Evolutionary conservation across 2,113 vertebrate species (phyloP), one percentile per base, ranked within the genome.

Genomic region (Crotalus helleri): DNA sequence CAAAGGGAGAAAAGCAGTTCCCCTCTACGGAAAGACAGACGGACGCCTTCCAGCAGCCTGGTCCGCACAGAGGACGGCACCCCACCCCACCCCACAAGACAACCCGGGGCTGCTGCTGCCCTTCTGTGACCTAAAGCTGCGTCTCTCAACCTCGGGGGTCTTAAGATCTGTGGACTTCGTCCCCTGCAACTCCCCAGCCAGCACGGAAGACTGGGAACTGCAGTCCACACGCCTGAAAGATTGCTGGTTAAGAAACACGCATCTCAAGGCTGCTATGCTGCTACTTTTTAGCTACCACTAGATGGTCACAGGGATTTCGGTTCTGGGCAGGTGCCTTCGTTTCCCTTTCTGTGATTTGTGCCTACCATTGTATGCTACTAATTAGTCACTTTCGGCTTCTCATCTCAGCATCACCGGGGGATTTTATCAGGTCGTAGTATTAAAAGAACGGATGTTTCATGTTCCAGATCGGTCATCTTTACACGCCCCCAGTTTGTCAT

Each of bases 381-480:
- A 91, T 86, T 58, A 94, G 89, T 4, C 69, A 94, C 33, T 93
- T 69, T 54, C 74, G 59, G 91, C 88, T 44, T 33, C 15, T 61
- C 94, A 21, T 17, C 23, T 89, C 61, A 93, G 90, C 92, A 4
- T 55, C n/a, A 54, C 51, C 54, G 1, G 29, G 10, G 64, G 64
- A 74, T 33, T 54, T 54, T 54, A 26, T 46, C 57, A 33, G 5
- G 13, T 92, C 51, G 86, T 94, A 93, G 87, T 94, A 93, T 39
- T 90, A 94, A 88, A 93, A 95, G 95, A 94, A 91, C 85, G 94
- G 95, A 93, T 61, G 94, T 12, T 91, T 51, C 89, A 86, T 89
- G 10, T 89, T 29, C 57, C 69, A 19, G n/a, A 93, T 89, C 93
- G 91, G 49, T 51, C 64, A 95, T 7, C n/a, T 74, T 39, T 39